Evolutionary conservation across 2,113 vertebrate species (phyloP).

Genomic region (Ramphastos sulfuratus): DNA sequence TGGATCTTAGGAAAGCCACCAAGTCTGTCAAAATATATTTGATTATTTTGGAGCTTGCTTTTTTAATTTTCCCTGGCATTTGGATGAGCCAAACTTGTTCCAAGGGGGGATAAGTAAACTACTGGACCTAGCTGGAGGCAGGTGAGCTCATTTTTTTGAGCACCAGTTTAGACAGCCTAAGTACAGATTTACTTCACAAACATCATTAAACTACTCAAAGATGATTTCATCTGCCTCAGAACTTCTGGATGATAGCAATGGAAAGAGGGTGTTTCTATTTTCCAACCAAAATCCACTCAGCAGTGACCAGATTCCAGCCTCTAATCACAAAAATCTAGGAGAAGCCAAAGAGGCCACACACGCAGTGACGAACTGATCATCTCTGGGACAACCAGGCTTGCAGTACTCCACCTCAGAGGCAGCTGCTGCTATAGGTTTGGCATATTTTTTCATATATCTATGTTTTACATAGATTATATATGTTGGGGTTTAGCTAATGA

Average conservation of each 20-base stretch:
- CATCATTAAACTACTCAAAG: background rate
- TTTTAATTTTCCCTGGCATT: background rate
- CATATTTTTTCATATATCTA: background rate
- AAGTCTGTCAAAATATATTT: background rate
- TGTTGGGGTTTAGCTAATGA: background rate
- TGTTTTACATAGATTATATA: background rate
- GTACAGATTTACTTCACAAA: background rate
- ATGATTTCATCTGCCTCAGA: background rate
- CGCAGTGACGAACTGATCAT: fast-evolving
- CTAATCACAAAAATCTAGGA: background rate
- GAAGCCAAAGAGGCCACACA: too few relatives aligned
- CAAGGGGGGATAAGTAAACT: background rate
- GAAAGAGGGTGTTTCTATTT: background rate
- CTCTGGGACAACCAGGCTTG: background rate
- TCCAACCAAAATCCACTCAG: background rate
- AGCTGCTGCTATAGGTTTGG: background rate
- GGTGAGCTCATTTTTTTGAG: background rate
- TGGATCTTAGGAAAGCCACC: background rate
- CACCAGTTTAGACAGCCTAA: background rate
- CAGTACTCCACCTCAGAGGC: fast-evolving
- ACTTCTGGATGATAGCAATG: fast-evolving
- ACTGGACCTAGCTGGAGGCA: background rate
- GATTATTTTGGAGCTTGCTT: background rate
- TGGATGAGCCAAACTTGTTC: background rate
- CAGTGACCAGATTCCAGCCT: background rate